These are phyloP conservation scores for Branchipolynoe longqiensis DNA, from an alignment of 2,888 invertebrate genomes.

Conservation along the genomic window DNA sequence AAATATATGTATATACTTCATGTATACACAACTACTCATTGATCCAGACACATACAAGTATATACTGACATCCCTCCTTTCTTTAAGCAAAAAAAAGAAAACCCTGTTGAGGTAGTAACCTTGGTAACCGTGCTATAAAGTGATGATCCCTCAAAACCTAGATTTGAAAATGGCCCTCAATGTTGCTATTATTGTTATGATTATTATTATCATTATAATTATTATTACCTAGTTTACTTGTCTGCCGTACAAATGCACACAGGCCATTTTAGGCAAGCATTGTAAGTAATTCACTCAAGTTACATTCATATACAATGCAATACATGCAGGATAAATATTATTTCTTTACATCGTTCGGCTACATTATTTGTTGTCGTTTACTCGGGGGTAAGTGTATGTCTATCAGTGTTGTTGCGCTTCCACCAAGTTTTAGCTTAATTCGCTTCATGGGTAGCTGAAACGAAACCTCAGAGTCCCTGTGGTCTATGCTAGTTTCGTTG, in stretches of 20 bases:
- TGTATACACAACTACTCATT: no score
- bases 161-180: not conserved
- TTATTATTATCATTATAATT: no score
- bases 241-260: no score
- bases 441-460: slow-evolving; percentile 50
- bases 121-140: not conserved
- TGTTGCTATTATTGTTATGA: not conserved
- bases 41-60: no score
- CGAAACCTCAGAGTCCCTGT: slow-evolving; percentile 33
- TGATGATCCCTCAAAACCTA: slow-evolving; percentile 4
- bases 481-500: not conserved
- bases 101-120: not conserved
- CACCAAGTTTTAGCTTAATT: slow-evolving; percentile 37
- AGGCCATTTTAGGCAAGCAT: no score
- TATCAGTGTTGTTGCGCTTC: slow-evolving; percentile 20
- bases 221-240: not conserved
- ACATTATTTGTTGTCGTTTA: slow-evolving; percentile 41
- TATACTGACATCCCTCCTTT: not conserved
- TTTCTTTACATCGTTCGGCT: not conserved
- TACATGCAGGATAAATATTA: not conserved
- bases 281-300: not conserved
- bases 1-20: no score
- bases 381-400: slow-evolving; percentile 46
- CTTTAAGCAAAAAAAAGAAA: not conserved
- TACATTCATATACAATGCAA: not conserved